Base-by-base conservation (phyloP, 2,113 vertebrate species). In the Cyanoderma ruficeps region DNA sequence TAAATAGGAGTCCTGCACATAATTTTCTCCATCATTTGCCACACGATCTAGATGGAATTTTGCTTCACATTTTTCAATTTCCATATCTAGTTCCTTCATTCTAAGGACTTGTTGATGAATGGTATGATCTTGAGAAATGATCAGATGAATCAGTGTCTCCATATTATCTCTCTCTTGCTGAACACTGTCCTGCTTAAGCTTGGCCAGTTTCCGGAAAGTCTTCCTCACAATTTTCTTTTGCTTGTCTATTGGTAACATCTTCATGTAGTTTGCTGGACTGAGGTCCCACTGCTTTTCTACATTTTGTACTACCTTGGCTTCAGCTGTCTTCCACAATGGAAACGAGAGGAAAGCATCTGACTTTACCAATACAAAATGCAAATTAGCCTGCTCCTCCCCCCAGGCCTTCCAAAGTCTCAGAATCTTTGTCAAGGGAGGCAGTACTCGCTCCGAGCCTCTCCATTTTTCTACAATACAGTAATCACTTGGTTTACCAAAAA, bases 391-490 rank as follows among this genome's bases (percentile, higher is more conserved):
- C 94, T 99, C 98, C 39, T 99, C 98, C 1, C 99, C 99, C 99
- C 99, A 99, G 2, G 99, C 99, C 30, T 98, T 98, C 98, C 99
- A 99, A 37, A 99, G 98, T 81, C 99, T 98, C 72, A 99, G 96
- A 86, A 99, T 99, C 83, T 99, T 98, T 42, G 99, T 99, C 33
- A 99, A 97, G 2, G 99, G 99, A 23, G 99, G 99, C 91, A 99
- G 94, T 4, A 98, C 98, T 64, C 99, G 95, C 93, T 99, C 99
- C 0, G 99, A 99, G 12, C 99, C 99, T 94, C 98, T 99, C 99
- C 99, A 99, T 87, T 98, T 98, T 96, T 99, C 99, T 7, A 99
- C 93, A 19, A 99, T 98, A 93, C 99, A 99, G 95, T 99, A 99
- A 91, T 99, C 99, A 75, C 97, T 98, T 87, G 98, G 83, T 52